Evolutionary conservation across 2,113 vertebrate genomes (phyloP).

Genomic region (Cheilinus undulatus): DNA sequence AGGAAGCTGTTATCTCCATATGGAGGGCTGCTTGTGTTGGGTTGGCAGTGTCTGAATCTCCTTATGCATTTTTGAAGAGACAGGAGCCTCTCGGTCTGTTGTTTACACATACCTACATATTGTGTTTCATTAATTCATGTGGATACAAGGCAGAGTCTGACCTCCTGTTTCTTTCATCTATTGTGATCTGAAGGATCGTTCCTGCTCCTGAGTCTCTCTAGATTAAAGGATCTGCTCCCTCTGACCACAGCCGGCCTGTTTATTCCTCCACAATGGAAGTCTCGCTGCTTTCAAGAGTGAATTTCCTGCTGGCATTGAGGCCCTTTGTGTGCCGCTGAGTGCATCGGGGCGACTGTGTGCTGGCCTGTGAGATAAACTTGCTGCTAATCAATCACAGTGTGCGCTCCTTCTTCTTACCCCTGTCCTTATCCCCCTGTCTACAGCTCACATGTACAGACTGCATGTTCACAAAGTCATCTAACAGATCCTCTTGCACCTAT

Average conservation of each 20-base stretch:
- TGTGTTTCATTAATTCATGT: conserved; percentile 32
- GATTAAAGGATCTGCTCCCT: conserved; percentile 68
- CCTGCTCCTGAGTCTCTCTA: conserved; percentile 61
- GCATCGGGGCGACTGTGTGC: conserved; percentile 52
- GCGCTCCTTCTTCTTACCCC: conserved; percentile 8
- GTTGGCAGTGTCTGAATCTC: conserved; percentile 25
- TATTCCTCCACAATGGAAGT: conserved; percentile 67
- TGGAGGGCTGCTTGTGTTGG: conserved; percentile 35
- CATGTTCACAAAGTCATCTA: conserved; percentile 13
- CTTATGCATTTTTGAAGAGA: conserved; percentile 44
- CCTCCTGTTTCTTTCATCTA: conserved; percentile 72
- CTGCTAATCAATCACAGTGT: conserved; percentile 74
- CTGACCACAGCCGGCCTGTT: conserved; percentile 57
- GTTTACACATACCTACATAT: conserved; percentile 51
- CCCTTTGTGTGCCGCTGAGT: conserved; percentile 64
- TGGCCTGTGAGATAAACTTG: conserved; percentile 73
- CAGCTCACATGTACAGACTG: conserved; percentile 18
- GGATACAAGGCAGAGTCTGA: conserved; percentile 31
- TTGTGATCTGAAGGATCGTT: conserved; percentile 72
- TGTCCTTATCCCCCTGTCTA: too few relatives aligned
- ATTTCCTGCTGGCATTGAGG: conserved; percentile 64
- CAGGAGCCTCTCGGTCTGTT: conserved; percentile 28
- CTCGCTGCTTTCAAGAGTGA: conserved; percentile 66
- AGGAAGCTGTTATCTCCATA: conserved; percentile 37
- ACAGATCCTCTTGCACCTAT: conserved; percentile 19